Evolutionary conservation across 1,140 invertebrate genomes (phyloP).

Genomic region (Amyelois transitella): DNA sequence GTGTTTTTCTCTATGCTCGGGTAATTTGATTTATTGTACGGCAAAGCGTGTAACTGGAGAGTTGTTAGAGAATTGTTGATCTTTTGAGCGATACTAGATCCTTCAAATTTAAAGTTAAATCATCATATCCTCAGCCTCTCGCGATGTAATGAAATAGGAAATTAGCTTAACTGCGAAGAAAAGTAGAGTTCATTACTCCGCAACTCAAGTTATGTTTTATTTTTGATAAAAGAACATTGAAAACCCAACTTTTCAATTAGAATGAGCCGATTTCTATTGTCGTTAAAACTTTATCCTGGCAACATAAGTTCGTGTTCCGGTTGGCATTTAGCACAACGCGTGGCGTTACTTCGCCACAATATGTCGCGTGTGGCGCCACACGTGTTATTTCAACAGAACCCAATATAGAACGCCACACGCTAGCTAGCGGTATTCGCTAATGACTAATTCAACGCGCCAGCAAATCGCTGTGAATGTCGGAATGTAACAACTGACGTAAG

Average conservation of each 20-base stretch:
- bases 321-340: neutral
- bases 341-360: neutral
- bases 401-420: neutral
- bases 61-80: no score
- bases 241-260: no score
- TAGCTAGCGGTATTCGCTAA: constrained; percentile 5
- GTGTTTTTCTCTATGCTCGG: neutral
- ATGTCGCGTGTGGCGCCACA: neutral
- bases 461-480: constrained; percentile 9
- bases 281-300: neutral
- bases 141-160: no score
- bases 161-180: no score
- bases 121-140: no score
- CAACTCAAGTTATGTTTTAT: no score
- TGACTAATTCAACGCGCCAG: constrained; percentile 16
- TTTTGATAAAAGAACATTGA: no score
- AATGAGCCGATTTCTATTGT: neutral
- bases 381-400: neutral
- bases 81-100: no score
- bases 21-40: neutral
- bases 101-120: no score
- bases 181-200: no score
- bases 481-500: neutral
- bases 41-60: neutral
- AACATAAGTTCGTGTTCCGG: neutral